Evolutionary conservation across 2,797 vertebrate species (phyloP).

Genomic region (Hyperoplus immaculatus): DNA sequence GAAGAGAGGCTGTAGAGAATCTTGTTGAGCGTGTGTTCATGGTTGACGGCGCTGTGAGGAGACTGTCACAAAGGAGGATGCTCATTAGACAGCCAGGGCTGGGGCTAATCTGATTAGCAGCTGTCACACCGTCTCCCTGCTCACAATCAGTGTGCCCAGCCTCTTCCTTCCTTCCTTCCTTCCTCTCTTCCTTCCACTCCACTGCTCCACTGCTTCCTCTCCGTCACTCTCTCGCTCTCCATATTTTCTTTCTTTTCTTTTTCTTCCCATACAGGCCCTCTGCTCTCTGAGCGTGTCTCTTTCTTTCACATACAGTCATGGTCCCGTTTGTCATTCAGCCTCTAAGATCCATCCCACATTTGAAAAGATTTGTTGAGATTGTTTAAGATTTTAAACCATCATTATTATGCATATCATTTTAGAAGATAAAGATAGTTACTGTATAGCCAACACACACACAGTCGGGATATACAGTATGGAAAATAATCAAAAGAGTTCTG

Average conservation of each 20-base stretch:
- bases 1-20: conserved; percentile 75
- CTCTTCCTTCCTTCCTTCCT: conserved; percentile 40
- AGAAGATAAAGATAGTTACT: background rate
- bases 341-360: conserved; percentile 12
- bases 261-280: conserved; percentile 41
- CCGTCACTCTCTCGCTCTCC: conserved; percentile 44
- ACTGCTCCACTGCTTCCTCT: conserved; percentile 67
- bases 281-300: conserved; percentile 41
- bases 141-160: conserved; percentile 71
- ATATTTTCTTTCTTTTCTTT: conserved; percentile 16
- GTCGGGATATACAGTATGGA: background rate
- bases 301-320: conserved; percentile 18
- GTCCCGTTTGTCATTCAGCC: conserved; percentile 20
- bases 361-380: background rate
- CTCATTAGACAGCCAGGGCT: conserved; percentile 87
- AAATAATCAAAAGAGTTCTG: too few relatives aligned
- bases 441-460: background rate
- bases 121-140: conserved; percentile 84
- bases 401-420: conserved; percentile 10
- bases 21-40: conserved; percentile 82
- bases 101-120: conserved; percentile 89
- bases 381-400: conserved; percentile 13
- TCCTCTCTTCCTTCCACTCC: conserved; percentile 37
- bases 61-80: conserved; percentile 84
- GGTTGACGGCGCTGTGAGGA: conserved; percentile 82